A percentile compares a stretch with the other conserved stretches of the same genome.
Conservation (phyloP, 2,113 vertebrate species). For the Nymphicus hollandicus region DNA sequence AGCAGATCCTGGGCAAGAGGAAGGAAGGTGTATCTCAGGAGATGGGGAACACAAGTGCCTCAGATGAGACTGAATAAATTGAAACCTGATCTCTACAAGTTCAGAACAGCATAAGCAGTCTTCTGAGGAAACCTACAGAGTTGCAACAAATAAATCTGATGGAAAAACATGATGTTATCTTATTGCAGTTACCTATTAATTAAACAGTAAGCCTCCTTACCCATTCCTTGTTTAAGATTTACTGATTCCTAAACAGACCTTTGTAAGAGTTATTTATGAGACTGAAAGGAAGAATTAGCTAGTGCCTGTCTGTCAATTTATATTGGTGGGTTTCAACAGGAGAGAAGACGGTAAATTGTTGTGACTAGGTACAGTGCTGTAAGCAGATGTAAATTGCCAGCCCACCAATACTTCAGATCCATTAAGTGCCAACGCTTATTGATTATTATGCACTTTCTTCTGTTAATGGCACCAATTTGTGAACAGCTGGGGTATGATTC, state of each 20-base stretch:
- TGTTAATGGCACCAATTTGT: conserved; percentile 12
- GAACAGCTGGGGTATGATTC: not conserved
- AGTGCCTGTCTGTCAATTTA: not conserved
- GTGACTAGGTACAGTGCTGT: not conserved
- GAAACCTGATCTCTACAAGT: not conserved
- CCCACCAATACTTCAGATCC: not conserved
- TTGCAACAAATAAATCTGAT: not conserved
- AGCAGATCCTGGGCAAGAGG: not conserved
- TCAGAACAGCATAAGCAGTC: not conserved
- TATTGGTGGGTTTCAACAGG: not conserved
- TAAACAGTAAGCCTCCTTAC: not conserved
- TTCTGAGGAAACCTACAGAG: not conserved
- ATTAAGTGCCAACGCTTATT: not conserved
- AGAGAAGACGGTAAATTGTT: not conserved
- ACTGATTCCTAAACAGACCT: not conserved
- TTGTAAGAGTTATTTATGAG: not conserved
- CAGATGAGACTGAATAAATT: not conserved
- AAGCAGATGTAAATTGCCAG: not conserved
- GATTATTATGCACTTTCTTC: not conserved
- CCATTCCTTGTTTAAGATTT: not conserved
- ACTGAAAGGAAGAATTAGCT: not conserved
- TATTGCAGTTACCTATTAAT: not conserved
- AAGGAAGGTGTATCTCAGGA: not conserved
- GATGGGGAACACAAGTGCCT: not conserved
- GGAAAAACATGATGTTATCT: not conserved